Conservation (phyloP, 2,113 vertebrate genomes). For the Ophthalmolycus amberensis region DNA sequence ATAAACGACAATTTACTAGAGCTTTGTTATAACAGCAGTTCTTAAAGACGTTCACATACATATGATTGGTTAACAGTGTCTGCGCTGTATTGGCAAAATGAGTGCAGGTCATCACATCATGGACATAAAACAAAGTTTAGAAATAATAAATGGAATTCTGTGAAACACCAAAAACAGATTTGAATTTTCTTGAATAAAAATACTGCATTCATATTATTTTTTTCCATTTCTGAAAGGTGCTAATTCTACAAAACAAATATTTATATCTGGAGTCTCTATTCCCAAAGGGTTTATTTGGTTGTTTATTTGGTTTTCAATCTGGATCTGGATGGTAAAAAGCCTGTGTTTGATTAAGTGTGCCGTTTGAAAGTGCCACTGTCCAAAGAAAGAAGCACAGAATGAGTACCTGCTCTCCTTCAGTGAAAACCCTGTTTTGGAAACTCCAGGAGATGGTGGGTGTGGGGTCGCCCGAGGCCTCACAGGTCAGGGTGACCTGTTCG, state of each 20-base stretch:
- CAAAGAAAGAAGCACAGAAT: neutral
- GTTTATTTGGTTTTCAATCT: neutral
- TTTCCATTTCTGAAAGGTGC: neutral
- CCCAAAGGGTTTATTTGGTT: neutral
- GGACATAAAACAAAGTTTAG: neutral
- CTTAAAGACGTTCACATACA: neutral
- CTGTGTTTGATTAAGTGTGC: neutral
- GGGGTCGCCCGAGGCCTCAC: constrained; percentile 95
- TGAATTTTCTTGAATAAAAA: neutral
- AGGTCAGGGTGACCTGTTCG: constrained; percentile 93
- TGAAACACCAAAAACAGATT: neutral
- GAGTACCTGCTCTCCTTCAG: constrained; percentile 94
- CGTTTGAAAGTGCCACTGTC: neutral
- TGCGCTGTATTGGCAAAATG: neutral
- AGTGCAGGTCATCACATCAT: neutral
- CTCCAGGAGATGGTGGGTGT: constrained; percentile 97
- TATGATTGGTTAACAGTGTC: neutral
- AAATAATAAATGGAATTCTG: neutral
- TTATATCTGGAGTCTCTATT: too few relatives aligned
- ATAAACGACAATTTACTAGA: neutral
- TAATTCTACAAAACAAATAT: neutral
- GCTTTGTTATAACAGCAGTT: neutral
- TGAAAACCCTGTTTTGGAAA: constrained; percentile 89
- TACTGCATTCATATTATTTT: neutral
- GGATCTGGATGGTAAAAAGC: neutral